These are phyloP conservation scores for Corbicula japonica DNA, from an alignment of 2,888 invertebrate genomes.

Conservation along the genomic window DNA sequence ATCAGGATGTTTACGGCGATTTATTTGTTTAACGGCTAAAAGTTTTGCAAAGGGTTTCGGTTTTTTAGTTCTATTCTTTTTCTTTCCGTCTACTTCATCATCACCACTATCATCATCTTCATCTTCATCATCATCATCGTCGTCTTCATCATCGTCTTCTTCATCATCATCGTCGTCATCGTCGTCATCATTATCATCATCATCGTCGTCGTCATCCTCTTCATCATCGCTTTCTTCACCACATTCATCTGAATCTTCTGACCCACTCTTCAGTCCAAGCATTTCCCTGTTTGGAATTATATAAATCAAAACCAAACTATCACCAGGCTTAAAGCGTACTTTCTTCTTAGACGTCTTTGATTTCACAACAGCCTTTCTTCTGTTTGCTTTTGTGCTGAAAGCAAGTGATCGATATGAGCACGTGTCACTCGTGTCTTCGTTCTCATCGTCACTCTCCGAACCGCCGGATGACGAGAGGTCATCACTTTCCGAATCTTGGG, in stretches of 20 bases:
- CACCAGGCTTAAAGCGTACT: conserved; percentile 64
- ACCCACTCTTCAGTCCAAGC: conserved; percentile 62
- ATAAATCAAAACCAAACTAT: conserved; percentile 60
- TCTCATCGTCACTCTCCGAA: conserved; percentile 38
- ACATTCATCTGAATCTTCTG: conserved; percentile 55
- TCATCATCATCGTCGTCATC: conserved; percentile 39
- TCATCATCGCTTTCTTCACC: conserved; percentile 51
- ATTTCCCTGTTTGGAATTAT: conserved; percentile 63
- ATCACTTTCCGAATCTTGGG: conserved; percentile 46
- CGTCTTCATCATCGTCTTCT: conserved; percentile 37
- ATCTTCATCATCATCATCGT: conserved; percentile 34
- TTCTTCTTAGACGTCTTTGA: conserved; percentile 57
- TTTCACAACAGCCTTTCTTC: conserved; percentile 50
- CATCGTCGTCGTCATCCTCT: conserved; percentile 46
- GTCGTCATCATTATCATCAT: conserved; percentile 37
- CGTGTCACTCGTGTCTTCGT: conserved; percentile 48
- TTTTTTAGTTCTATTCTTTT: conserved; percentile 23
- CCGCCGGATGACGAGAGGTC: conserved; percentile 51
- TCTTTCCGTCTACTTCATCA: conserved; percentile 6
- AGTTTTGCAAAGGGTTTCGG: conserved; percentile 50
- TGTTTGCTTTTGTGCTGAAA: conserved; percentile 47
- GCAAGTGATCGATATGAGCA: conserved; percentile 43
- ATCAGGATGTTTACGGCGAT: conserved; percentile 35
- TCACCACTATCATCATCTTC: conserved; percentile 26
- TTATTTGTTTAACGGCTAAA: conserved; percentile 55